These are phyloP conservation scores for Sakesphorus luctuosus DNA, from an alignment of 2,113 vertebrate genomes.

Conservation along the genomic window DNA sequence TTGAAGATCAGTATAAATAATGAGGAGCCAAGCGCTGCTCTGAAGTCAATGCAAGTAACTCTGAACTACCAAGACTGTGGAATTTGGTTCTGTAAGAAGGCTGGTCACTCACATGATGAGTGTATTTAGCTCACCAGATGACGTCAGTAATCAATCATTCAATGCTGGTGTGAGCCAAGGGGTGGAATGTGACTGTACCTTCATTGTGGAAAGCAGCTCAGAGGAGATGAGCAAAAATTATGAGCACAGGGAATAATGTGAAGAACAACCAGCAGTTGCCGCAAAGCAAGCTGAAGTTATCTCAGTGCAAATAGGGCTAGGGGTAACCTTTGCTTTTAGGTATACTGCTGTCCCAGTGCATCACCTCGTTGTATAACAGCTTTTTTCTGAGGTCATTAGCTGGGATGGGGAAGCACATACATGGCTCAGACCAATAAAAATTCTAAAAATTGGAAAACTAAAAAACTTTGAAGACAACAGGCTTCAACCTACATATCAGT, in stretches of 20 bases:
- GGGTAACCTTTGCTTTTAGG: not conserved
- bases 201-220: not conserved
- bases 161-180: not conserved
- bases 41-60: not conserved
- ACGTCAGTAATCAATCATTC: not conserved
- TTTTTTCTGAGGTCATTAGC: not conserved
- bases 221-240: not conserved
- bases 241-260: not conserved
- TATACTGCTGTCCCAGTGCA: not conserved
- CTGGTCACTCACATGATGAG: accelerated
- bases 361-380: not conserved
- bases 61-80: not conserved
- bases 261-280: not conserved
- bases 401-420: not conserved
- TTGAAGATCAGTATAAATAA: not conserved
- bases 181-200: not conserved
- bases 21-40: not conserved
- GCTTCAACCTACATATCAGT: not conserved
- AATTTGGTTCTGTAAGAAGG: not conserved
- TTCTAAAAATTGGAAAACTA: not conserved
- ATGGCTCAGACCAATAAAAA: not conserved
- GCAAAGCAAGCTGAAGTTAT: not conserved
- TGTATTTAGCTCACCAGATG: not conserved
- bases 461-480: not conserved
- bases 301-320: not conserved